Evolutionary conservation across 2,888 invertebrate species (phyloP), one percentile per base, ranked within the genome.

Genomic region (Xanthorhoe designata): DNA sequence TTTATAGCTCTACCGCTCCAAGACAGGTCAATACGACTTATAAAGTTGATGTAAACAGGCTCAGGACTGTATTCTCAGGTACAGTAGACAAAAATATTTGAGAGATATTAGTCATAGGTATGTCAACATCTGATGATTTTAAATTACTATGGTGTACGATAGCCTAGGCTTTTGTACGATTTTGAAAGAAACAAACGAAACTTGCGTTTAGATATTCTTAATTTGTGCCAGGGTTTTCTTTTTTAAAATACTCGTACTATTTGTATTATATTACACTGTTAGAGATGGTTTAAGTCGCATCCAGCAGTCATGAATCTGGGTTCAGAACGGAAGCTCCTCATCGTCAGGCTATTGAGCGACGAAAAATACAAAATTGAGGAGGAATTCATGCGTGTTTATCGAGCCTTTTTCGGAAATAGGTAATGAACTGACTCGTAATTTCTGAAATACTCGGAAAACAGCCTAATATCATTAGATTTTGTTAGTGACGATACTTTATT

Each of bases 311-410:
- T 5, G 19, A 9, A 42, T 59, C 58, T 32, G 58, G 47, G 29
- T 3, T 13, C 35, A 19, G 60, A 32, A 57, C 59, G 58, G 53
- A 68, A 66, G 53, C 61, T 66, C 53, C 59, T 51, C 64, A 78
- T 79, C 73, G 75, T 74, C 73, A 71, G 68, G 65, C 63, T 63
- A 69, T 75, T 72, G 71, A 68, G 58, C 61, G 64, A 47, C 59
- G 59, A 60, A 64, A 70, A 71, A 66, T 58, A 60, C 17, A 62
- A 68, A 69, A 69, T 68, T 47, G 68, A 68, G 58, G 56, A 51
- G 53, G 62, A 63, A 63, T 67, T 66, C 47, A 61, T 63, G 63
- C 55, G 54, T 70, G 60, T 49, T 64, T 68, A 64, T 60, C 56
- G 50, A 66, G 49, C 49, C 59, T 66, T 62, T 65, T 59, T 59